Evolutionary conservation across 2,113 vertebrate genomes (phyloP).

Genomic region (Clarias batrachus): DNA sequence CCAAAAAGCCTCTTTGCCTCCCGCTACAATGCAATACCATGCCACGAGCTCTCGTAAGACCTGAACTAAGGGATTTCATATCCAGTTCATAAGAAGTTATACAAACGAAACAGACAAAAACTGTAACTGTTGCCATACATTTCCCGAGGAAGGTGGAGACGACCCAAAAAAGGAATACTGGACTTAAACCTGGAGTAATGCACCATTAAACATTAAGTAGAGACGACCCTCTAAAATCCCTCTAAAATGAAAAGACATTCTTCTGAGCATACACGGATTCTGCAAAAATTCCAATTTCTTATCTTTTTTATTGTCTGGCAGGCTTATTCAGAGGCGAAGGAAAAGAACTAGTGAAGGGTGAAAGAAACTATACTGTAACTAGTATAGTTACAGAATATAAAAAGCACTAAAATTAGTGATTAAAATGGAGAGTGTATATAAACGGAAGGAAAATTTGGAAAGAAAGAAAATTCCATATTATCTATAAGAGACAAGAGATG

Average conservation of each 20-base stretch:
- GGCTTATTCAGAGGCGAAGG: not conserved
- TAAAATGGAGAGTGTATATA: not conserved
- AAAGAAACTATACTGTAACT: too few species aligned
- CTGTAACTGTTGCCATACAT: slow-evolving; percentile 8
- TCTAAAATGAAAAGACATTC: not conserved
- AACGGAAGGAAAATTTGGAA: not conserved
- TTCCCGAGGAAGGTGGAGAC: slow-evolving; percentile 9
- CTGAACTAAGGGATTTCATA: slow-evolving; percentile 22
- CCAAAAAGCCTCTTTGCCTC: slow-evolving; percentile 20
- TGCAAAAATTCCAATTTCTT: not conserved
- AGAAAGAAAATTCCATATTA: not conserved
- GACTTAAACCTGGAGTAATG: not conserved
- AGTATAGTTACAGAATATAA: not conserved
- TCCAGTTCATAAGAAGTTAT: slow-evolving; percentile 14
- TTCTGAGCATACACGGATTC: not conserved
- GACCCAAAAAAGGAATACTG: not conserved
- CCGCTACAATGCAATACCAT: slow-evolving; percentile 16
- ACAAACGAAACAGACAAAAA: slow-evolving; percentile 31
- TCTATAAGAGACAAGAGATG: not conserved
- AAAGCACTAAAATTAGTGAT: not conserved
- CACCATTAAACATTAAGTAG: not conserved
- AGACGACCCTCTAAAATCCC: not conserved
- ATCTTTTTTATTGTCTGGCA: not conserved
- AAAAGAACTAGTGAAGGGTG: not conserved
- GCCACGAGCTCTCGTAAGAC: slow-evolving; percentile 24